phyloP scores from a whole-genome alignment of 1,140 invertebrate genomes.

The Campoletis sonorensis region DNA sequence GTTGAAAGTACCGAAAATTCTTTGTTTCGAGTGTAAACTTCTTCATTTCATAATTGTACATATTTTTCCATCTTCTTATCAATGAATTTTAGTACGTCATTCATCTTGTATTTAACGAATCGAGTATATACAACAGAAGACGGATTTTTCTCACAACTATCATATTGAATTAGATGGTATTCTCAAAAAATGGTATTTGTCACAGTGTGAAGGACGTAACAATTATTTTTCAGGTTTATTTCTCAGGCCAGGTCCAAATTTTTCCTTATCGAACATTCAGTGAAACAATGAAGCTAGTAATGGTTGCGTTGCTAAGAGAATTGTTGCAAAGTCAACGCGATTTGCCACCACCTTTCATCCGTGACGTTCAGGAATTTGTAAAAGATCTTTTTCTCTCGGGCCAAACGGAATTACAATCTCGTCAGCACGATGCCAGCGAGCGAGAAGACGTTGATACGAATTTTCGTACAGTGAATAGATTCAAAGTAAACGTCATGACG shows the following conservation, averaged over 20 bases:
- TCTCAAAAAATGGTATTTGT: background rate
- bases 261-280: slow-evolving; percentile 95
- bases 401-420: slow-evolving; percentile 92
- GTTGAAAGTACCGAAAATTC: too few species aligned
- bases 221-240: slow-evolving; percentile 65
- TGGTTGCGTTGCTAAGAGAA: slow-evolving; percentile 94
- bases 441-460: slow-evolving; percentile 88
- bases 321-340: slow-evolving; percentile 93
- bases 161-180: too few species aligned
- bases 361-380: slow-evolving; percentile 95
- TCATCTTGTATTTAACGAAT: too few species aligned
- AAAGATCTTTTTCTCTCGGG: slow-evolving; percentile 91
- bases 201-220: background rate
- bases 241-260: slow-evolving; percentile 79
- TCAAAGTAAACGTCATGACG: slow-evolving; percentile 97
- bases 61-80: too few species aligned
- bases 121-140: too few species aligned
- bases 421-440: slow-evolving; percentile 88
- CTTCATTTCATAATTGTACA: too few species aligned
- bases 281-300: slow-evolving; percentile 95
- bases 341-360: slow-evolving; percentile 91
- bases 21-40: background rate
- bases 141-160: too few species aligned
- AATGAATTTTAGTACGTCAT: too few species aligned
- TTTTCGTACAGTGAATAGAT: slow-evolving; percentile 89